A percentile compares a stretch with the other conserved stretches of the same genome.
phyloP scores from a whole-genome alignment of 2,113 vertebrate genomes.

The Dolichotis patagonum region DNA sequence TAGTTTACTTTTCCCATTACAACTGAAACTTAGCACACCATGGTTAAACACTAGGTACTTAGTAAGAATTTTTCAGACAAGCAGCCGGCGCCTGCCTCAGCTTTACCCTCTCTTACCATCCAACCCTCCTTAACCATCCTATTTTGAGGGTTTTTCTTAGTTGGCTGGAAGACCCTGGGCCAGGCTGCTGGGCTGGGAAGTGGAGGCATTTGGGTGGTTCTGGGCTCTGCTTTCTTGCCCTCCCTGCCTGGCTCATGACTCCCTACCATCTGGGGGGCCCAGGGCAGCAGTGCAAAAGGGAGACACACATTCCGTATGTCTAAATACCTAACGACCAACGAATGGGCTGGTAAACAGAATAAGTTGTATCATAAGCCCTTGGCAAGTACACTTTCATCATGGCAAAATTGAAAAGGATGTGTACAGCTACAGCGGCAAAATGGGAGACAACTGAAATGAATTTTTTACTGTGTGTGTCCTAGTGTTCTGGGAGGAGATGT shows the following conservation, averaged over 20 bases:
- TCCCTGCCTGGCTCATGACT: background rate
- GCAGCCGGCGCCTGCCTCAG: background rate
- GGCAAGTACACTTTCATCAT: background rate
- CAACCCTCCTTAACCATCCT: background rate
- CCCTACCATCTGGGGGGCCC: background rate
- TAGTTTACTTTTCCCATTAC: background rate
- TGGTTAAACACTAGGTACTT: background rate
- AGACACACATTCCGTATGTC: background rate
- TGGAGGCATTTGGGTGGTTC: fast-evolving
- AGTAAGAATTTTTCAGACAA: background rate
- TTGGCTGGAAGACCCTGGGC: background rate
- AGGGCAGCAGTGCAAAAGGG: background rate
- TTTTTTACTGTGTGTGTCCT: background rate
- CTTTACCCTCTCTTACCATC: background rate
- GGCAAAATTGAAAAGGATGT: background rate
- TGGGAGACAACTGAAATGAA: background rate
- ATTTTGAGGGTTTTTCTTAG: background rate
- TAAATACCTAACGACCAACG: background rate
- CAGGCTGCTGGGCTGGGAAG: background rate
- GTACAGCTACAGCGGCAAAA: background rate
- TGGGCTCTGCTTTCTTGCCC: background rate
- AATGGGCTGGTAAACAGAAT: background rate
- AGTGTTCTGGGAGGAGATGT: background rate
- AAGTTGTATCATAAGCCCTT: background rate
- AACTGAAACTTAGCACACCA: background rate